A percentile compares a stretch with the other conserved stretches of the same genome.
Conservation (phyloP, 2,888 invertebrate species). For the Punctoribates punctum region DNA sequence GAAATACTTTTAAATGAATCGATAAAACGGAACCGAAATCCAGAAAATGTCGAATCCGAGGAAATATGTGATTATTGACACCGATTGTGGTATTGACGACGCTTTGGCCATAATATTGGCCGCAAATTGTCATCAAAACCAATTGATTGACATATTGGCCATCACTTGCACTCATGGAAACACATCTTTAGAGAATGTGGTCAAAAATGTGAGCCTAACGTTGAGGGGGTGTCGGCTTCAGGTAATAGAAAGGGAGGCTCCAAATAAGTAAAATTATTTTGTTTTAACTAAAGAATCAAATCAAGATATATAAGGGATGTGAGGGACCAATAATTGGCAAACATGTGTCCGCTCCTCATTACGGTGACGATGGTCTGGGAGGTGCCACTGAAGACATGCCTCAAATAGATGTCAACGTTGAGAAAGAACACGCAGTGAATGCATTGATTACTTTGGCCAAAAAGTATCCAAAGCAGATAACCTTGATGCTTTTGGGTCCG, state of each 20-base stretch:
- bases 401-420: constrained; percentile 46
- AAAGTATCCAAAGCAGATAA: constrained; percentile 51
- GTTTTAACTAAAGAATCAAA: background rate
- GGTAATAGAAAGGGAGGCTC: too few relatives aligned
- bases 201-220: constrained; percentile 62
- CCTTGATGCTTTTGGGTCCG: constrained; percentile 52
- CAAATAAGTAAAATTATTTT: too few relatives aligned
- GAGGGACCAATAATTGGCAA: constrained; percentile 49
- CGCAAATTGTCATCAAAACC: constrained; percentile 45
- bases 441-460: constrained; percentile 49
- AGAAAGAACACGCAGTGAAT: constrained; percentile 49
- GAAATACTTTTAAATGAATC: too few relatives aligned
- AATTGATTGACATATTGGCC: constrained; percentile 60
- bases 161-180: constrained; percentile 74
- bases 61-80: constrained; percentile 51
- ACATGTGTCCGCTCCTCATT: constrained; percentile 49
- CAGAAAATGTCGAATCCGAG: too few relatives aligned
- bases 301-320: constrained; percentile 2
- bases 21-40: too few relatives aligned
- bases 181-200: constrained; percentile 65
- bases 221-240: constrained; percentile 41
- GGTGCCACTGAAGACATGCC: constrained; percentile 46
- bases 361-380: constrained; percentile 48
- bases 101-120: constrained; percentile 53
- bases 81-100: constrained; percentile 54